A percentile compares a stretch with the other conserved stretches of the same genome.
Evolutionary conservation across 2,113 vertebrate species (phyloP).

Genomic region (Nipponia nippon): DNA sequence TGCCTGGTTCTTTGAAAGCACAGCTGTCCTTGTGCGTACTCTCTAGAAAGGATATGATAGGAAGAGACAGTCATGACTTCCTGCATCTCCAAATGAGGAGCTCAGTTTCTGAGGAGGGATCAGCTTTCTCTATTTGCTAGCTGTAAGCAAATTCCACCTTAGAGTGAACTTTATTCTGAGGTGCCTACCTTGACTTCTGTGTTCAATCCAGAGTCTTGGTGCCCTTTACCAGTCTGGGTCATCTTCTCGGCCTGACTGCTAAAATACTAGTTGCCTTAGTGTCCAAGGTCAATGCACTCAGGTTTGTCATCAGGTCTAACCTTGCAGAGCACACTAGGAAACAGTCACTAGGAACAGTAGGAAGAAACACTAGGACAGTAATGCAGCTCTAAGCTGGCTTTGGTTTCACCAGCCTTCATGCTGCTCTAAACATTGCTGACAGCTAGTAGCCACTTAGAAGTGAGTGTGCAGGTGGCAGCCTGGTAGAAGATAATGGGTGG

Average conservation of each 20-base stretch:
- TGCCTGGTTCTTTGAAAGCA: not conserved
- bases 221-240: not conserved
- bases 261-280: not conserved
- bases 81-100: not conserved
- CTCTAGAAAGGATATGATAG: not conserved
- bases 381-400: not conserved
- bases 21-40: not conserved
- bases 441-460: not conserved
- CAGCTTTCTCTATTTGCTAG: not conserved
- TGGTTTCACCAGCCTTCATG: not conserved
- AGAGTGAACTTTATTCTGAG: not conserved
- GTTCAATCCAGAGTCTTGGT: accelerated
- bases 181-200: not conserved
- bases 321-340: not conserved
- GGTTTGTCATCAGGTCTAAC: not conserved
- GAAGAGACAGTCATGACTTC: not conserved
- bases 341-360: not conserved
- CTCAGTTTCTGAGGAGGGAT: not conserved
- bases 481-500: not conserved
- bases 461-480: not conserved
- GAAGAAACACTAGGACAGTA: not conserved
- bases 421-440: not conserved
- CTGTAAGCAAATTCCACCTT: not conserved
- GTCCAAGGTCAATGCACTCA: not conserved
- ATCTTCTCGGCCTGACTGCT: not conserved